Evolutionary conservation across 1,140 invertebrate genomes (phyloP), one percentile per base, ranked within the genome.

Genomic region (Geopemphigus sp.): DNA sequence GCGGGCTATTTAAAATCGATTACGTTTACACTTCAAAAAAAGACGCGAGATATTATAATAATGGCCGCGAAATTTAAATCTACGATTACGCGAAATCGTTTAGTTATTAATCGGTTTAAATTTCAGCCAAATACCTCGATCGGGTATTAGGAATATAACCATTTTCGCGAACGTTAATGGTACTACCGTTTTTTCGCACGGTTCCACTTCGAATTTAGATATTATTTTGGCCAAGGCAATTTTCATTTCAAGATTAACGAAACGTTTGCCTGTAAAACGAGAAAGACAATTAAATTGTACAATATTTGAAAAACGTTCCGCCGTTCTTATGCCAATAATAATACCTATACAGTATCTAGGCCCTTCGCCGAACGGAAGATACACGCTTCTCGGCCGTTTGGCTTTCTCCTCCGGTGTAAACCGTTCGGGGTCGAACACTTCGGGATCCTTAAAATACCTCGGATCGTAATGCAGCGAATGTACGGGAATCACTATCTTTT

Each of bases 311-410:
- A n/a, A n/a, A n/a, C n/a, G n/a, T n/a, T n/a, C n/a, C n/a, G n/a
- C n/a, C n/a, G n/a, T n/a, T n/a, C n/a, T n/a, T n/a, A n/a, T n/a
- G n/a, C n/a, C n/a, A n/a, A n/a, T n/a, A n/a, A n/a, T n/a, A 29
- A 3, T 47, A 81, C 82, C 82, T 82, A 93, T 92, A 83, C 92
- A 94, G 84, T 89, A 91, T 68, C 91, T 87, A 0, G 91, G 90
- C 12, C 93, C 93, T 63, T 90, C 89, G 3, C 92, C 92, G 83
- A 95, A 95, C 0, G 94, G 92, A 47, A 93, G 84, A 84, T 90
- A 94, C 0, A 88, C 78, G 56, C 83, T 85, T 14, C 59, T 84
- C 80, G 82, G 85, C n/a, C 87, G 82, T 22, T 81, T 81, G 14
- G 76, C 66, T 19, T 82, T 63, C 74, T 87, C 86, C 81, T 90